Base-by-base conservation (phyloP, 2,888 invertebrate species). In the Cephalotes varians region DNA sequence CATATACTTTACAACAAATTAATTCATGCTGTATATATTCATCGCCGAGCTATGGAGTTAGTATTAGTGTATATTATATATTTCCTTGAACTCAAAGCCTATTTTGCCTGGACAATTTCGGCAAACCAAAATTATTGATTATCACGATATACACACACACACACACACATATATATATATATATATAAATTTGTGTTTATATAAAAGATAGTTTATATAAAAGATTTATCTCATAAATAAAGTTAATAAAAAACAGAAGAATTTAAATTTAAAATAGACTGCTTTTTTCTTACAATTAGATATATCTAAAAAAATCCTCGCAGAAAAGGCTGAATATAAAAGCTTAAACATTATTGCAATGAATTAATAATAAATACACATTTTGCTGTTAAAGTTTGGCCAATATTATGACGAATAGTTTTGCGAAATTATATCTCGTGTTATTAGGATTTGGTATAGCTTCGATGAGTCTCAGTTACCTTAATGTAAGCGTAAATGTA, bases 371-470 rank as follows among this genome's bases (percentile, higher is more conserved):
- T 54, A 69, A 56, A 44, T 67, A 34, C 21, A 21, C 21, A 56
- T 69, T 77, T 77, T 77, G 5, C 3, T 76, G 18, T 77, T 77
- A 2, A 77, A 77, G 77, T 77, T 69, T 77, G 21, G 6, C n/a
- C 40, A 56, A 6, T 21, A 25, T 69, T 37, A 1, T 77, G 77
- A 77, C 77, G 21, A 56, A 40, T 10, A 69, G 31, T 77, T 77
- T 77, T 34, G 31, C 77, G 10, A 69, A 21, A 37, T 56, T 56
- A 1, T 77, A 77, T 69, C 56, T 77, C 31, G 4, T 77, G 18
- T 69, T 77, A 21, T 12, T 77, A 77, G 69, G 31, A 54, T 21
- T 67, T 21, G 34, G 25, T 31, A 10, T 77, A 10, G 31, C 7
- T 25, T 40, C 25, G 40, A 34, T 1, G 18, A 56, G 44, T 40